phyloP scores from a whole-genome alignment of 2,888 invertebrate species.

The Dendrolimus pini region DNA sequence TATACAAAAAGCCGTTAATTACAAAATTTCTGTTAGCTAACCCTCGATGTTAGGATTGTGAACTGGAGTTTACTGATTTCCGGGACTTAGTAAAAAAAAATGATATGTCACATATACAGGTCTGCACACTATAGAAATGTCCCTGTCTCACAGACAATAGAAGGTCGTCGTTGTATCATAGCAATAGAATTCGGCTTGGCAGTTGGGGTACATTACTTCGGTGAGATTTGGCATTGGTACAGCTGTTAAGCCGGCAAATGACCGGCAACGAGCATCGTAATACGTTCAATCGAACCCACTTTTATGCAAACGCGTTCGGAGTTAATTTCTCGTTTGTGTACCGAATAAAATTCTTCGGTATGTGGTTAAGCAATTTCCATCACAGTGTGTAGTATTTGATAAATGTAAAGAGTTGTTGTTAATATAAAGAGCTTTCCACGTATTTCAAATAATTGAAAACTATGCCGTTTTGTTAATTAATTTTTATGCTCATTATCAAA shows the following conservation, averaged over 20 bases:
- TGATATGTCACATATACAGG: no score
- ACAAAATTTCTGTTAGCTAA: no score
- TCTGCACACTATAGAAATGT: slow-evolving; percentile 26
- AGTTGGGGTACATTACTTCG: slow-evolving; percentile 46
- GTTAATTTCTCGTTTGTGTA: neutral
- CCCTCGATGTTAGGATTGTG: no score
- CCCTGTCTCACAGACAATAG: slow-evolving; percentile 55
- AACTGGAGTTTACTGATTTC: neutral
- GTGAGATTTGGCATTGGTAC: slow-evolving; percentile 56
- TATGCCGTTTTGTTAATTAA: no score
- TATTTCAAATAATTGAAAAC: no score
- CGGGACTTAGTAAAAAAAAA: neutral
- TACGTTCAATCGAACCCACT: neutral
- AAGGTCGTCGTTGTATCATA: slow-evolving; percentile 63
- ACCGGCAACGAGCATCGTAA: slow-evolving; percentile 17
- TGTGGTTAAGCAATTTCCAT: no score
- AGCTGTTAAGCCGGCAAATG: slow-evolving; percentile 34
- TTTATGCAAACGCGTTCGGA: neutral
- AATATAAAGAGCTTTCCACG: no score
- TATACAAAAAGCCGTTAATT: no score
- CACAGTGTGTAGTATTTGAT: no score
- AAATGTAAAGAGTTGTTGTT: no score
- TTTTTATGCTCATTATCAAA: no score
- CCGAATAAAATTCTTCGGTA: neutral
- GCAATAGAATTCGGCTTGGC: slow-evolving; percentile 66